A percentile compares a stretch with the other conserved stretches of the same genome.
Evolutionary conservation across 2,113 vertebrate species (phyloP).

Genomic region (Silurus meridionalis): DNA sequence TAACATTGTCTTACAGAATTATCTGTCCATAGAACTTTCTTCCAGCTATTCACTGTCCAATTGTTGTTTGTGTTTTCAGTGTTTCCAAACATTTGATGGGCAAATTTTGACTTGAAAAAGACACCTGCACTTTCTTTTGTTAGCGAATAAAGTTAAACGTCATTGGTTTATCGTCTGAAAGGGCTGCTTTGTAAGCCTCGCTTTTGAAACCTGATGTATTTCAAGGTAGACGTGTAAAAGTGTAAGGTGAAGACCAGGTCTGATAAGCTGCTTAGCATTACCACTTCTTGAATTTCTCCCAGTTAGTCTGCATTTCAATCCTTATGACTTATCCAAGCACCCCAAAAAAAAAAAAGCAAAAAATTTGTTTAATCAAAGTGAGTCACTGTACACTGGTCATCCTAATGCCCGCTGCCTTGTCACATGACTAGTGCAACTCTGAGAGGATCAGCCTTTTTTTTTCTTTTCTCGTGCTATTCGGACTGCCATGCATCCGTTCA

Average conservation of each 20-base stretch:
- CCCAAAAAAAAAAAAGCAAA: not conserved
- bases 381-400: not conserved
- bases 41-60: no score
- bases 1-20: no score
- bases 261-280: slow-evolving; percentile 11
- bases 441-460: not conserved
- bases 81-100: no score
- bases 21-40: no score
- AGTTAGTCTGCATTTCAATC: not conserved
- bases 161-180: not conserved
- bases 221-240: not conserved
- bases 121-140: no score
- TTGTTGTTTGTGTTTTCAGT: no score
- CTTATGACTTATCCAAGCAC: not conserved
- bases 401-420: not conserved
- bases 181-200: not conserved
- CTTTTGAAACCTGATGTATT: slow-evolving; percentile 9
- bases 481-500: not conserved
- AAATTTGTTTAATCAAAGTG: not conserved
- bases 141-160: no score
- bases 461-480: not conserved
- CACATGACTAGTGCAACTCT: slow-evolving; percentile 1
- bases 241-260: slow-evolving; percentile 5
- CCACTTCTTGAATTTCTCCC: not conserved
- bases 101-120: no score